Evolutionary conservation across 2,113 vertebrate genomes (phyloP), one percentile per base, ranked within the genome.

Genomic region (Numida meleagris): DNA sequence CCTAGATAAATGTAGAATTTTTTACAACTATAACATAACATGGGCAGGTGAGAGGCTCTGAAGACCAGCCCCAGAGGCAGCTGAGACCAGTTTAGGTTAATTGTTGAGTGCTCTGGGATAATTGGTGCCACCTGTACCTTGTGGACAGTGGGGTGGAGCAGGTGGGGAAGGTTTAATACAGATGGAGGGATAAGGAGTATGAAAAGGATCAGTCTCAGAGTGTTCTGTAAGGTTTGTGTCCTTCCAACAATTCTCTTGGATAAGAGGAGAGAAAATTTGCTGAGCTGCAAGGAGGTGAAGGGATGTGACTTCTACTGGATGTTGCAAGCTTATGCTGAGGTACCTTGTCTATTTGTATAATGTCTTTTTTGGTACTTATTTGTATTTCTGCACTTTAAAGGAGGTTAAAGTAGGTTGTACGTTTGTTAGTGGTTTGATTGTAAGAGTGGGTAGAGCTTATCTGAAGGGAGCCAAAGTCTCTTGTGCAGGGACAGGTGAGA

Each of bases 161-260:
- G 9, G 11, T 36, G 48, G 16, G 0, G 5, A 19, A 38, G 40
- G 43, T 5, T 62, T 1, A 0, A 12, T 21, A 3, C 4, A 34
- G 63, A 7, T 38, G 27, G 9, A 15, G 10, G 53, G 15, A 3
- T 3, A 2, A 8, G 4, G 8, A 0, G 34, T 27, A 1, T 19
- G 14, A 42, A 5, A 2, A 19, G 34, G 13, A 12, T 1, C 1
- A 14, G 9, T 4, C 0, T 0, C 0, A 1, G 5, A 7, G 6
- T 7, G 6, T 0, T 75, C 0, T 13, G 1, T 4, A 0, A 12
- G 6, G 4, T 0, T 0, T 34, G 7, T 43, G 5, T 1, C 48
- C 3, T 2, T 61, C 5, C 1, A 4, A 0, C 1, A 4, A 4
- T 29, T 2, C 0, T 4, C 2, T 36, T 25, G 18, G 25, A 2